Conservation (phyloP, 1,140 invertebrate genomes). For the Drosophila rhopaloa region DNA sequence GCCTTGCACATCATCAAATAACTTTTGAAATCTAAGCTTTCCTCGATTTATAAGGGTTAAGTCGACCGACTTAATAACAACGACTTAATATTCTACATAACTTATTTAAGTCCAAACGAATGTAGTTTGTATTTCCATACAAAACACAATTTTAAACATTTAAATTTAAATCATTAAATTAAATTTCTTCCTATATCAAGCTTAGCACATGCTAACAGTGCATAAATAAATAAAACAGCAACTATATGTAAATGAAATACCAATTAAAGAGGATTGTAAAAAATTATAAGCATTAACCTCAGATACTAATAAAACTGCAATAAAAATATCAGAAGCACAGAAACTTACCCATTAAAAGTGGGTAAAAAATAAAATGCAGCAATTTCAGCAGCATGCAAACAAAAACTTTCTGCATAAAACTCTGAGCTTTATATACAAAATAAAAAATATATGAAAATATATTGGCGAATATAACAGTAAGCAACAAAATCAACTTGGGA, state of each 20-base stretch:
- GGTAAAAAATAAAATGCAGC: neutral
- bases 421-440: neutral
- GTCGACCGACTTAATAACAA: too few species aligned
- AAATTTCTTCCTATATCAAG: too few species aligned
- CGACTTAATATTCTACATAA: too few species aligned
- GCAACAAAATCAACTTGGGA: neutral
- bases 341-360: neutral
- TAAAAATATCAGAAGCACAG: neutral
- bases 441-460: neutral
- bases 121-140: too few species aligned
- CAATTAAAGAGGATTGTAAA: neutral
- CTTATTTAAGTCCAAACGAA: too few species aligned
- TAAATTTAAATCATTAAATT: too few species aligned
- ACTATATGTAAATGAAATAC: too few species aligned
- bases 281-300: neutral
- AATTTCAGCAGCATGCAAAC: neutral
- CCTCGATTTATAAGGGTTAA: too few species aligned
- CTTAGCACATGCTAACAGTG: too few species aligned
- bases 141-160: neutral
- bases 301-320: neutral
- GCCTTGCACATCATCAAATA: too few species aligned
- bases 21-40: too few species aligned
- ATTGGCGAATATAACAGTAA: neutral
- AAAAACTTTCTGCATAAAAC: neutral
- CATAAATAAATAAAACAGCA: too few species aligned